Percentiles rank a stretch among this genome's conserved stretches.
These are phyloP conservation scores for Eilema depressum DNA, from an alignment of 2,888 invertebrate genomes.

Conservation along the genomic window DNA sequence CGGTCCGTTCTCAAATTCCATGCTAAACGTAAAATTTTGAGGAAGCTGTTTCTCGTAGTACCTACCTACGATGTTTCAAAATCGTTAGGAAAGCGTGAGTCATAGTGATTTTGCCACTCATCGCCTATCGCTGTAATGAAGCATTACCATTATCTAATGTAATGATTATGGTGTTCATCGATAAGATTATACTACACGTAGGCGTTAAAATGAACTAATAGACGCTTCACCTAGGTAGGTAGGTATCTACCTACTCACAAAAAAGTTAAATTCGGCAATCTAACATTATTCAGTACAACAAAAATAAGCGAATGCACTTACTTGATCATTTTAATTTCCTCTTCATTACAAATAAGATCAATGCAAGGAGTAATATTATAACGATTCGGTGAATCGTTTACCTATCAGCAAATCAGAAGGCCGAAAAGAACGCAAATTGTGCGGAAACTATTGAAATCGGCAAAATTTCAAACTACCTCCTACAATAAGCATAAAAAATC, in stretches of 20 bases:
- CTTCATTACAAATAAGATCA: neutral
- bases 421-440: neutral
- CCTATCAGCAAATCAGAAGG: neutral
- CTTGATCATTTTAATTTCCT: slow-evolving; percentile 6
- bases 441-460: neutral
- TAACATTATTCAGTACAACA: neutral
- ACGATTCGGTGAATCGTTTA: neutral
- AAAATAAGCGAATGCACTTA: neutral
- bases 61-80: no score
- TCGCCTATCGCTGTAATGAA: neutral
- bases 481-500: no score
- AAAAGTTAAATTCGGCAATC: neutral
- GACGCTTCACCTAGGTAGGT: no score
- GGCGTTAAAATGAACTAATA: neutral
- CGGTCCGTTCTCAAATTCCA: no score
- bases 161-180: neutral
- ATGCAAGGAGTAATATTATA: neutral
- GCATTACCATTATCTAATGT: neutral
- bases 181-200: neutral
- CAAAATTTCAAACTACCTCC: slow-evolving; percentile 1
- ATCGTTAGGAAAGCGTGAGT: no score
- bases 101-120: neutral
- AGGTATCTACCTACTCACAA: neutral
- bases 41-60: neutral
- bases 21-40: neutral